Evolutionary conservation across 2,888 invertebrate genomes (phyloP).

Genomic region (Cerastis rubricosa): DNA sequence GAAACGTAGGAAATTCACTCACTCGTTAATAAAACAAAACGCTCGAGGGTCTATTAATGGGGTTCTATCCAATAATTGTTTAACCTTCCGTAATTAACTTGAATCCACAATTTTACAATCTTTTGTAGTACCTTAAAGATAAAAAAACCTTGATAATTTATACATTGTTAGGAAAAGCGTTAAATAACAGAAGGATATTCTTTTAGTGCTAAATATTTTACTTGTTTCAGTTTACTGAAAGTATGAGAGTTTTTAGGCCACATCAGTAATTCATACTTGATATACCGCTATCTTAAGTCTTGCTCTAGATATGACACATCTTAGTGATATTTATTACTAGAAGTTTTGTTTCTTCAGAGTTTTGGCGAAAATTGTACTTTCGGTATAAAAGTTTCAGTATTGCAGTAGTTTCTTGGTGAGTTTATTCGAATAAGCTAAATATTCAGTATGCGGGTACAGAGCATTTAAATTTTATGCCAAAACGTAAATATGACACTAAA

Average conservation of each 20-base stretch:
- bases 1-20: slow-evolving; percentile 28
- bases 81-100: slow-evolving; percentile 40
- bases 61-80: slow-evolving; percentile 39
- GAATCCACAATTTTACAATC: slow-evolving; percentile 35
- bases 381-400: neutral
- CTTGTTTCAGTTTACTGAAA: slow-evolving; percentile 16
- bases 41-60: slow-evolving; percentile 19
- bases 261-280: slow-evolving; percentile 54
- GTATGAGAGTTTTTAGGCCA: slow-evolving; percentile 36
- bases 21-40: slow-evolving; percentile 35
- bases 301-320: slow-evolving; percentile 39
- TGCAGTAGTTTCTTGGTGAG: neutral
- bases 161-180: slow-evolving; percentile 3
- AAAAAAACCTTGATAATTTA: slow-evolving; percentile 3
- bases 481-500: neutral
- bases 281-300: slow-evolving; percentile 24
- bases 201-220: slow-evolving; percentile 8
- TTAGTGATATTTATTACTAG: slow-evolving; percentile 38
- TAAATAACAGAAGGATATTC: neutral
- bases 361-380: slow-evolving; percentile 9
- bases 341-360: slow-evolving; percentile 12
- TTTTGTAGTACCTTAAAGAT: slow-evolving; percentile 4
- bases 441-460: neutral
- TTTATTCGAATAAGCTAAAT: neutral
- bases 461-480: neutral